Evolutionary conservation across 1,140 invertebrate species (phyloP).

Genomic region (Cyphomyrmex costatus): DNA sequence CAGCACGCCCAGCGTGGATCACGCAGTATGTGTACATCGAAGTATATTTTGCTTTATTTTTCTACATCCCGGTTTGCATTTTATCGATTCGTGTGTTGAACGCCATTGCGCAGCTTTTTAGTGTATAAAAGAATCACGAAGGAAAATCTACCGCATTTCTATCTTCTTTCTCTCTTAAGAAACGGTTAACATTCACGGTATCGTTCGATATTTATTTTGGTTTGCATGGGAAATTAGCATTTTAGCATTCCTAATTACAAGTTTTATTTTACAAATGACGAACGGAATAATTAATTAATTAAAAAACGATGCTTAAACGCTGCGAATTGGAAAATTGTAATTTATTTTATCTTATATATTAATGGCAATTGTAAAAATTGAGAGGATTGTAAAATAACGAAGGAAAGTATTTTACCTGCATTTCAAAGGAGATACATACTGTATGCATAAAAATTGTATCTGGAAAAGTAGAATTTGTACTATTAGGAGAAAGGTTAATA

Average conservation of each 20-base stretch:
- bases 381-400: not conserved
- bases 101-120: constrained; percentile 39
- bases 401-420: not conserved
- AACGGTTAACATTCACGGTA: not conserved
- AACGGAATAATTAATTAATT: constrained; percentile 26
- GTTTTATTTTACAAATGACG: not conserved
- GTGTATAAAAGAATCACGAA: constrained; percentile 21
- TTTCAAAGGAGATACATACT: not conserved
- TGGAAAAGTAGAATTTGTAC: not conserved
- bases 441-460: not conserved
- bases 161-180: not conserved
- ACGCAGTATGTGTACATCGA: constrained; percentile 16
- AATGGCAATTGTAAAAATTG: not conserved
- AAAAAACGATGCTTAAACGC: not conserved
- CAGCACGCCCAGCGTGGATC: not conserved
- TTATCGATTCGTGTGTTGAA: constrained; percentile 52
- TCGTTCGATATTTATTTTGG: not conserved
- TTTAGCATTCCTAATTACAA: not conserved
- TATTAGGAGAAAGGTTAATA: not conserved
- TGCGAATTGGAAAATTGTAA: not conserved
- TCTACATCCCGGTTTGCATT: constrained; percentile 50
- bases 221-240: not conserved
- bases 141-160: constrained; percentile 26
- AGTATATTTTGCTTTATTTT: constrained; percentile 58
- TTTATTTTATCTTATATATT: not conserved